These are phyloP conservation scores for Philypnodon macrostomus DNA, from an alignment of 2,797 vertebrate species.

Conservation along the genomic window DNA sequence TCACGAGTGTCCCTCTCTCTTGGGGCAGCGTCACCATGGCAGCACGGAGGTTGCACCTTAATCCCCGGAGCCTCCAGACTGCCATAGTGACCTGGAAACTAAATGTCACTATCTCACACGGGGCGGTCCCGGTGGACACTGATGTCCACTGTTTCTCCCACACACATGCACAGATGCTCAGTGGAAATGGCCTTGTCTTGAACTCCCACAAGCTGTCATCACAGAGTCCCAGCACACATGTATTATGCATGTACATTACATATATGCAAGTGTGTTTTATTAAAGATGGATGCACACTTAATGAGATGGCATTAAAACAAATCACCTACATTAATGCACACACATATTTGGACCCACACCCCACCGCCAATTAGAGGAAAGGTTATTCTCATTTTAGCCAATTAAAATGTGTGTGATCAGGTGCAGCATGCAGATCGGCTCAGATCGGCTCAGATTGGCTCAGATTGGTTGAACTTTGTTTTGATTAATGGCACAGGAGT, in stretches of 20 bases:
- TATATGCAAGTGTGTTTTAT: constrained; percentile 1
- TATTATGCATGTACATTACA: not conserved
- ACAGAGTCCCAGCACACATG: not conserved
- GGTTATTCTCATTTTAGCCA: constrained; percentile 58
- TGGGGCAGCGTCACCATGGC: constrained; percentile 20
- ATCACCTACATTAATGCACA: constrained; percentile 15
- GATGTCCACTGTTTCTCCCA: constrained; percentile 14
- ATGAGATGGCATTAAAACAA: constrained; percentile 25
- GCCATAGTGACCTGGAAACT: constrained; percentile 47
- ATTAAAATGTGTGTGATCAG: constrained; percentile 55
- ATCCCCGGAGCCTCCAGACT: constrained; percentile 20
- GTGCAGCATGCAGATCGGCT: constrained; percentile 47
- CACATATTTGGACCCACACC: constrained; percentile 14
- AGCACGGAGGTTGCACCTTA: constrained; percentile 21
- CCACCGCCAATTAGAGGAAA: constrained; percentile 61
- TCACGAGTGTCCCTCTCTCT: constrained; percentile 8
- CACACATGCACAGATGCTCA: constrained; percentile 3
- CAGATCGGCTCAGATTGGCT: constrained; percentile 38
- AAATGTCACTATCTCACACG: constrained; percentile 50
- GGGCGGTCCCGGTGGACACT: constrained; percentile 23
- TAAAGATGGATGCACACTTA: constrained; percentile 20
- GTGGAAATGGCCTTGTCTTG: constrained; percentile 9
- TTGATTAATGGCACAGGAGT: constrained; percentile 50
- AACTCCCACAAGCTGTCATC: constrained; percentile 10
- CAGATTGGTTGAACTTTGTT: constrained; percentile 40